phyloP scores from a whole-genome alignment of 2,113 vertebrate genomes.

The Bubo scandiacus region DNA sequence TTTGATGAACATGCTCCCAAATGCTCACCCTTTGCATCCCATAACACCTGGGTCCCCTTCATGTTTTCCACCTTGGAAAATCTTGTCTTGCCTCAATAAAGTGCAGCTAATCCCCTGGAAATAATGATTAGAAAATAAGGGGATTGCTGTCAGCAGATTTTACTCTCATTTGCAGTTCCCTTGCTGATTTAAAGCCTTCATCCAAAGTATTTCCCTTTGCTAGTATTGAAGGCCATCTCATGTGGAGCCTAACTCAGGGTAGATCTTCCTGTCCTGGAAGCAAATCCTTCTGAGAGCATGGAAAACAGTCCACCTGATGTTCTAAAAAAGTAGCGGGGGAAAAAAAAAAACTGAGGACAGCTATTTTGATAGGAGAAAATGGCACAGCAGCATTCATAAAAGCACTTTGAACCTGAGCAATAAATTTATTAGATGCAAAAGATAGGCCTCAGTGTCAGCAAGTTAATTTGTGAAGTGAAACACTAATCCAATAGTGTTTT shows the following conservation, averaged over 20 bases:
- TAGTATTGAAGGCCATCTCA: neutral
- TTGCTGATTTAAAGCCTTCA: neutral
- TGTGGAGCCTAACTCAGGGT: neutral
- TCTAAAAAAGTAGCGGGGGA: neutral
- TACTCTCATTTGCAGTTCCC: neutral
- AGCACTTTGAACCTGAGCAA: neutral
- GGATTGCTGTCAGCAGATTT: neutral
- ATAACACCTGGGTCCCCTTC: neutral
- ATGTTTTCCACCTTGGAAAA: neutral
- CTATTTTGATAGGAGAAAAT: neutral
- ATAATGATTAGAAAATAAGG: neutral
- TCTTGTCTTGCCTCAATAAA: neutral
- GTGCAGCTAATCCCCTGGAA: conserved; percentile 6
- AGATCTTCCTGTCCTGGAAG: neutral
- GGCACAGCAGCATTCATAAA: neutral
- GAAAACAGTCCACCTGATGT: neutral
- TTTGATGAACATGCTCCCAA: neutral
- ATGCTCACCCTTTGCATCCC: neutral
- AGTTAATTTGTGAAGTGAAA: conserved; percentile 4
- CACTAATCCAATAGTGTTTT: neutral
- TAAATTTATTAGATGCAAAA: neutral
- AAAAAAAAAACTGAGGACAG: neutral
- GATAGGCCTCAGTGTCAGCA: neutral
- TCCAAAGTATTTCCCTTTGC: neutral
- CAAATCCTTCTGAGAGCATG: neutral